A percentile compares a stretch with the other conserved stretches of the same genome.
These are phyloP conservation scores for Tyria jacobaeae DNA, from an alignment of 2,888 invertebrate genomes.

Conservation along the genomic window DNA sequence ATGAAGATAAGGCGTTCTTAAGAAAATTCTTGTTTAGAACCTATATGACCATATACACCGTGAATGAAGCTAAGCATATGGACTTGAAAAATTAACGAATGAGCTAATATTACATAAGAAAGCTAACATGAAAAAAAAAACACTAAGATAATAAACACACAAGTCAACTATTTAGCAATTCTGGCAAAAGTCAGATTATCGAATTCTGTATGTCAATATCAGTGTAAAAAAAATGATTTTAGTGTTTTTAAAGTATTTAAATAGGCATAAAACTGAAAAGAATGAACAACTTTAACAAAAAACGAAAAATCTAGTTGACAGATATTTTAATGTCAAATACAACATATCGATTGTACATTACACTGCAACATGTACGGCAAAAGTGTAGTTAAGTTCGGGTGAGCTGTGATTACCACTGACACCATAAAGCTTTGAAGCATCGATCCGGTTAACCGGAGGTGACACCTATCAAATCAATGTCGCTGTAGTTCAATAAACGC, in stretches of 20 bases:
- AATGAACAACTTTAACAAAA: neutral
- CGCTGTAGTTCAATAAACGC: slow-evolving; percentile 28
- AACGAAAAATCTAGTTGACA: no score
- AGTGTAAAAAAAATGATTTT: no score
- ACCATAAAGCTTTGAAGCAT: slow-evolving; percentile 35
- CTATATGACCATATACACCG: neutral
- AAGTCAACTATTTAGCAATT: neutral
- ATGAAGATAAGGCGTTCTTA: neutral
- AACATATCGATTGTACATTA: no score
- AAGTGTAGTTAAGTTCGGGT: neutral
- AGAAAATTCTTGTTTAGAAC: no score
- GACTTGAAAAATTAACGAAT: neutral
- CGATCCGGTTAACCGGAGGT: slow-evolving; percentile 30
- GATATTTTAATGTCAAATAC: no score
- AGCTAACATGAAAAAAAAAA: neutral
- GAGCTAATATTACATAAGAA: neutral
- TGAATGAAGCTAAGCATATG: neutral
- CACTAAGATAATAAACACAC: neutral
- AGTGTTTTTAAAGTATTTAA: no score
- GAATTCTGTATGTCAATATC: no score
- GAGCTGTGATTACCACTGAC: slow-evolving; percentile 22
- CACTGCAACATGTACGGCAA: no score
- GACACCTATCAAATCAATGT: slow-evolving; percentile 45
- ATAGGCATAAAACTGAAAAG: no score
- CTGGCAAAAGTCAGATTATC: no score